These are phyloP conservation scores for Bugula neritina DNA, from an alignment of 2,888 invertebrate species.

Conservation along the genomic window DNA sequence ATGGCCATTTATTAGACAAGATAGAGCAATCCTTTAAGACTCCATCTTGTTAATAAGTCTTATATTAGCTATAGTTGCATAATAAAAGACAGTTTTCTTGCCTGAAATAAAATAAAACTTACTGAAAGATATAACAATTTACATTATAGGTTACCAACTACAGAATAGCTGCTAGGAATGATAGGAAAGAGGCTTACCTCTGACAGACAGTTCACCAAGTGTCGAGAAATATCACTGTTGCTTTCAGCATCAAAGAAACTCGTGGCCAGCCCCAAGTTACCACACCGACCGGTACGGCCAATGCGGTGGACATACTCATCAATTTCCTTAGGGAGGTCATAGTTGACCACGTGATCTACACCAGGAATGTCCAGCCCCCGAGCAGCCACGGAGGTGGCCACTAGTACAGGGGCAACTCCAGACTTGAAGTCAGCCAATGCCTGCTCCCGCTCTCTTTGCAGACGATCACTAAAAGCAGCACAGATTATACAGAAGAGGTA, in stretches of 20 bases:
- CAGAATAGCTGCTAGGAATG: neutral
- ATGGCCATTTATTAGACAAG: no score
- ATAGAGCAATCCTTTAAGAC: no score
- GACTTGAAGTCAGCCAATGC: constrained; percentile 73
- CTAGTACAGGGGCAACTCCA: constrained; percentile 71
- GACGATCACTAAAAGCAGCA: constrained; percentile 57
- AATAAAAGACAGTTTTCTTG: no score
- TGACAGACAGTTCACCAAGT: constrained; percentile 3
- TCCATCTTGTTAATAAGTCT: no score
- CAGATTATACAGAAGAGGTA: no score
- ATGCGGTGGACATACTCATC: constrained; percentile 58
- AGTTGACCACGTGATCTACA: constrained; percentile 59
- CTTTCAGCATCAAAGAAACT: neutral
- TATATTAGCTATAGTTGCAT: no score
- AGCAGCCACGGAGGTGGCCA: constrained; percentile 91
- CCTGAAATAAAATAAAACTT: no score
- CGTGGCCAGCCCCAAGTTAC: constrained; percentile 70
- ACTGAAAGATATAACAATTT: no score
- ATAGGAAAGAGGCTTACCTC: constrained; percentile 20
- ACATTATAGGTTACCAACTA: no score
- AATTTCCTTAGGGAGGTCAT: constrained; percentile 69
- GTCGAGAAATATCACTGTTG: constrained; percentile 21
- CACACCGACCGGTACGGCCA: constrained; percentile 98
- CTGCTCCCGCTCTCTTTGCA: constrained; percentile 68
- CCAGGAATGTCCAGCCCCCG: constrained; percentile 69